Evolutionary conservation across 2,113 vertebrate species (phyloP).

Genomic region (Sterrhoptilus dennistouni): DNA sequence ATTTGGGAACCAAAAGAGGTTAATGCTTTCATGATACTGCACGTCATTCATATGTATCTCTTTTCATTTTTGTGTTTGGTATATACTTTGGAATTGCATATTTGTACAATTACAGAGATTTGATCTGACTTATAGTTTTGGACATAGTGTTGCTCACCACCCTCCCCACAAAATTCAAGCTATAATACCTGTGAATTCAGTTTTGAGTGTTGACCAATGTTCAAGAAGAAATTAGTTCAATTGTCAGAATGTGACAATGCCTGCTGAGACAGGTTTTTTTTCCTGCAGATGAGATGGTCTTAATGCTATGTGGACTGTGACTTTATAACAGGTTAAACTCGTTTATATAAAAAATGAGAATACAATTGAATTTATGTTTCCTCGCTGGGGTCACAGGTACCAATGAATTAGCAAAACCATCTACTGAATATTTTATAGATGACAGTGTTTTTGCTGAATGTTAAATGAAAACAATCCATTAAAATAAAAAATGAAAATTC

Average conservation of each 20-base stretch:
- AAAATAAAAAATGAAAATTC: constrained; percentile 72
- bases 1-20: neutral
- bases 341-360: constrained; percentile 20
- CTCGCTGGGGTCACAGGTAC: neutral
- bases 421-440: constrained; percentile 17
- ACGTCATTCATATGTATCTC: neutral
- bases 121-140: neutral
- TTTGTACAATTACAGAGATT: neutral
- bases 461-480: constrained; percentile 73
- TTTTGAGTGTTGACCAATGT: neutral
- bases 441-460: constrained; percentile 58
- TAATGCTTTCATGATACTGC: neutral
- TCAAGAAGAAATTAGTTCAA: constrained; percentile 26
- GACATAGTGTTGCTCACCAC: neutral
- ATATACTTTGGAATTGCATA: neutral
- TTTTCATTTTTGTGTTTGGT: neutral
- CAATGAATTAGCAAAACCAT: constrained; percentile 19
- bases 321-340: neutral
- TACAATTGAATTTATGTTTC: constrained; percentile 6
- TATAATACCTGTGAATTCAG: neutral
- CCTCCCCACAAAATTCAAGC: neutral
- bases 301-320: neutral
- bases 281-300: constrained; percentile 17
- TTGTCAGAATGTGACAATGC: constrained; percentile 7
- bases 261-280: constrained; percentile 34